Evolutionary conservation across 1,140 invertebrate species (phyloP).

Genomic region (Bombus confusus): DNA sequence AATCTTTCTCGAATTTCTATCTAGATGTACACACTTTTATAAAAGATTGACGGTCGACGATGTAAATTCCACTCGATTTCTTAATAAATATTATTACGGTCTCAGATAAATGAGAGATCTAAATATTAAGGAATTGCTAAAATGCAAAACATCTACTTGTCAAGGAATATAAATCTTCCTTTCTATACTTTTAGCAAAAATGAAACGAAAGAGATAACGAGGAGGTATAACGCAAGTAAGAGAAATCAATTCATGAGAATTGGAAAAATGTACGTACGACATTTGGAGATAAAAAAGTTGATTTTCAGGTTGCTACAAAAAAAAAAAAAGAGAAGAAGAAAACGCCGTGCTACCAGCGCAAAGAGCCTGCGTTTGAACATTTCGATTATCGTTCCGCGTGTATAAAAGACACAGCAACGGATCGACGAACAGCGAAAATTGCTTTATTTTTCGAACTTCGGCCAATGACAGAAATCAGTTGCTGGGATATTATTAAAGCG

Average conservation of each 20-base stretch:
- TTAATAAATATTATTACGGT: neutral
- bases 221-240: too few relatives aligned
- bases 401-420: neutral
- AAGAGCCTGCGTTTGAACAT: neutral
- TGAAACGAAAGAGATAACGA: too few relatives aligned
- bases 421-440: neutral
- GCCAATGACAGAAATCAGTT: neutral
- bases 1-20: neutral
- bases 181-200: too few relatives aligned
- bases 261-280: neutral
- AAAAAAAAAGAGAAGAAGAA: neutral
- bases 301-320: neutral
- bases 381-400: conserved; percentile 7
- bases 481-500: neutral
- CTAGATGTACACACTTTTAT: too few relatives aligned
- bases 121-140: neutral
- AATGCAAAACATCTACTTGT: neutral
- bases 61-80: neutral
- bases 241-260: too few relatives aligned
- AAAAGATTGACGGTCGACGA: too few relatives aligned
- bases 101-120: neutral
- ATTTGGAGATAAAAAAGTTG: neutral
- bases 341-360: neutral
- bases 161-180: too few relatives aligned
- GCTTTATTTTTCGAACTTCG: neutral